Evolutionary conservation across 23 tunicate genomes (phyloP), one percentile per base, ranked within the genome.

Genomic region (Styela clava): DNA sequence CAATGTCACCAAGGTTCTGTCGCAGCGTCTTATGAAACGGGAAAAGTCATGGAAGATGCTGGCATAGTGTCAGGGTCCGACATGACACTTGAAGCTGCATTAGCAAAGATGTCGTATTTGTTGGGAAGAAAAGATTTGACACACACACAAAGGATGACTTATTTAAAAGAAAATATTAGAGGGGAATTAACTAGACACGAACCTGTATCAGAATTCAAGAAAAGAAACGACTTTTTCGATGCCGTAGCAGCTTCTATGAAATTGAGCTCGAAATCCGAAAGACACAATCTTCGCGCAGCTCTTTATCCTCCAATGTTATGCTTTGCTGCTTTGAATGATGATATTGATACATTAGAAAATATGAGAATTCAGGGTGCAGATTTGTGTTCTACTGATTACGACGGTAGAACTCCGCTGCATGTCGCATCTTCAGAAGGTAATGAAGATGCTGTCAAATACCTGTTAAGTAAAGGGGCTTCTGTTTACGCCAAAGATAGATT

Each of bases 11-110:
- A 35, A 12, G 86, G 86, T 1, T 33, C 31, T 1, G 86, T 83
- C 36, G 36, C 69, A 37, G 68, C 69, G 24, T 79, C 86, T 7
- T 83, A 83, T 64, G 86, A 62, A 32, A 79, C 86, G 16, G 86
- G 86, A 51, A 79, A 79, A 36, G 83, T 68, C 23, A 27, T 83
- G 69, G 86, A 61, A 61, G 37, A 77, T 1, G 83, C 73, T 0
- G 86, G 86, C 12, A 56, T 74, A 22, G 56, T 74, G n/a, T 63
- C 79, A 19, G 86, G 86, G 0, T 79, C 33, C 44, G 86, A 83
- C 51, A 74, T 83, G 82, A 83, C 86, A 18, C 83, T 83, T 3
- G 86, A 83, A 74, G 82, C 86, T 0, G 82, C 86, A n/a, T 44
- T 83, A 0, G 86, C 86, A 29, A 83, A 83, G 68, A n/a, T 83